Percentiles rank a stretch among this genome's conserved stretches.
phyloP scores from a whole-genome alignment of 2,797 vertebrate species.

The Tangara arthus region DNA sequence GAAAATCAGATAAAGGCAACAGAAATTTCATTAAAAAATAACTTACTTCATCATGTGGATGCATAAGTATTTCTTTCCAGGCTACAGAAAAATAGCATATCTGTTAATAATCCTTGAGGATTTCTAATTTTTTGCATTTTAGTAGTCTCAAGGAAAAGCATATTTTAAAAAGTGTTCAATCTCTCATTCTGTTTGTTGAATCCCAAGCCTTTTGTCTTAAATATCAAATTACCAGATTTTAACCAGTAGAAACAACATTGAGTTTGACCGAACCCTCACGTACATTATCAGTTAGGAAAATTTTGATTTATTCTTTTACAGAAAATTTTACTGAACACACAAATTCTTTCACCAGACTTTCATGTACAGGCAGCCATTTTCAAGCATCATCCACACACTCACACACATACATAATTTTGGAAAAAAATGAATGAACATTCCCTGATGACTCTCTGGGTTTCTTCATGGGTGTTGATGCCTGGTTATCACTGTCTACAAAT shows the following conservation, averaged over 20 bases:
- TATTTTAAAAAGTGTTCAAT: neutral
- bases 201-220: neutral
- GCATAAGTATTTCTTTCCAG: neutral
- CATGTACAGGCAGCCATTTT: neutral
- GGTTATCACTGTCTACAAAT: slow-evolving; percentile 39
- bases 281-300: neutral
- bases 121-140: neutral
- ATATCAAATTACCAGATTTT: neutral
- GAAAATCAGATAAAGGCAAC: neutral
- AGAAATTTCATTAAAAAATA: neutral
- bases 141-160: neutral
- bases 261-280: neutral
- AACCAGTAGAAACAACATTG: neutral
- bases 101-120: neutral
- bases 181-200: neutral
- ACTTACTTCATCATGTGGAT: neutral
- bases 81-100: neutral
- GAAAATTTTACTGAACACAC: neutral
- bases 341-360: neutral
- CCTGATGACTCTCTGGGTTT: slow-evolving; percentile 29
- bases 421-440: slow-evolving; percentile 23
- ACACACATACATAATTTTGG: neutral
- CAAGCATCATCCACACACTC: neutral
- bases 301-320: neutral
- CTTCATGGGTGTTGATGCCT: slow-evolving; percentile 14